A percentile compares a stretch with the other conserved stretches of the same genome.
phyloP scores from a whole-genome alignment of 2,113 vertebrate species.

The Ranitomeya variabilis region DNA sequence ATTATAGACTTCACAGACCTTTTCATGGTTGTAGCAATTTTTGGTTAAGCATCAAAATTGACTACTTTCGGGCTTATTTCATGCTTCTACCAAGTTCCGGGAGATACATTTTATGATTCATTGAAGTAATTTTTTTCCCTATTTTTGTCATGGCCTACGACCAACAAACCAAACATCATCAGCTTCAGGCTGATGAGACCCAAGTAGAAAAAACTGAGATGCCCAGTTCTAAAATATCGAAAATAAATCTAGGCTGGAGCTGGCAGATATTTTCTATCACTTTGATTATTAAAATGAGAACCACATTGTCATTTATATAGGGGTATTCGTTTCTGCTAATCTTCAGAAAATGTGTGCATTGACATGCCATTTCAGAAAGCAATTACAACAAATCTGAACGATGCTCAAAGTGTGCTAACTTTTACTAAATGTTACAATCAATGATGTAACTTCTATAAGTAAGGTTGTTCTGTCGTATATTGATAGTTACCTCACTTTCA shows the following conservation, averaged over 20 bases:
- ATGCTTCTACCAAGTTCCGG: no score
- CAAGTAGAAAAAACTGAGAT: no score
- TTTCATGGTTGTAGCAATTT: no score
- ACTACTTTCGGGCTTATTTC: no score
- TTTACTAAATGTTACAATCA: conserved; percentile 84
- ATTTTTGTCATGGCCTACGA: no score
- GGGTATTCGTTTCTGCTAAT: conserved; percentile 24
- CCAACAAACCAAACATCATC: no score
- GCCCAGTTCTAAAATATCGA: not conserved
- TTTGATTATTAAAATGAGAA: not conserved
- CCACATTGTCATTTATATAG: not conserved
- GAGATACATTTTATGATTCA: no score
- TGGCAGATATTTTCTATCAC: not conserved
- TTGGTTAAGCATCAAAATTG: no score
- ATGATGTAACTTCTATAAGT: conserved; percentile 82
- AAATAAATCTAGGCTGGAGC: not conserved
- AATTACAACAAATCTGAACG: conserved; percentile 68
- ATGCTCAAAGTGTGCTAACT: conserved; percentile 77
- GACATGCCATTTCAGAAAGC: conserved; percentile 61
- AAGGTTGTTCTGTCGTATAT: conserved; percentile 89
- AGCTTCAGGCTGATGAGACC: no score
- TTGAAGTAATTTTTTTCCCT: no score
- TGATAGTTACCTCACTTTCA: conserved; percentile 96
- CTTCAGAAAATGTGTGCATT: conserved; percentile 50
- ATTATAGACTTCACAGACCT: no score